phyloP scores from a whole-genome alignment of 2,888 invertebrate species.

The Villa cingulata region DNA sequence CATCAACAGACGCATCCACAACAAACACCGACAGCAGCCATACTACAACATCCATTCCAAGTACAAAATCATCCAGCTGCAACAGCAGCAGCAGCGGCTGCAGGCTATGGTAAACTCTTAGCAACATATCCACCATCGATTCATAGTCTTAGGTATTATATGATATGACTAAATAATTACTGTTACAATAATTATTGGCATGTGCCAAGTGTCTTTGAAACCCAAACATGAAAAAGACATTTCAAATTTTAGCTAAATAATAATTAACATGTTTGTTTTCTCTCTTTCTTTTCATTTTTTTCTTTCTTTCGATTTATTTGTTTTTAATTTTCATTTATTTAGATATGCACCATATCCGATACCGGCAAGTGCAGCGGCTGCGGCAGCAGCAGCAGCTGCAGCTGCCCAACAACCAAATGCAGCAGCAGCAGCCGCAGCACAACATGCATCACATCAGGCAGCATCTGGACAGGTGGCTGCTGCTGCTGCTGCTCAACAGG shows the following conservation, averaged over 20 bases:
- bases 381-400: conserved; percentile 29
- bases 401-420: conserved; percentile 21
- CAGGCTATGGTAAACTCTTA: conserved; percentile 52
- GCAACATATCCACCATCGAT: conserved; percentile 44
- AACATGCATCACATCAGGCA: conserved; percentile 27
- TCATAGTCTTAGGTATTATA: conserved; percentile 33
- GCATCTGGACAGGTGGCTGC: conserved; percentile 37
- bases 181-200: too few relatives aligned
- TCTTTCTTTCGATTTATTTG: too few relatives aligned
- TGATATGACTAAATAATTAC: too few relatives aligned
- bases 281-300: too few relatives aligned
- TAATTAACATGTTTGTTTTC: too few relatives aligned
- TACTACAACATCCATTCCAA: conserved; percentile 38
- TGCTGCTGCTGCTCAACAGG: conserved; percentile 24
- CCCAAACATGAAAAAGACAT: too few relatives aligned
- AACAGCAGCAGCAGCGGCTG: conserved; percentile 41
- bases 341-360: conserved; percentile 53
- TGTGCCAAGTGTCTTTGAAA: too few relatives aligned
- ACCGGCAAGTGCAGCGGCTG: conserved; percentile 41
- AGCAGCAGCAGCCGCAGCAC: conserved; percentile 38
- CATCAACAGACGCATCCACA: conserved; percentile 26
- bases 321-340: conserved; percentile 21
- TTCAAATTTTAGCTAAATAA: too few relatives aligned
- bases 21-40: conserved; percentile 34
- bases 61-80: conserved; percentile 48